phyloP scores from a whole-genome alignment of 2,797 vertebrate genomes.

The Eospalax fontanierii region DNA sequence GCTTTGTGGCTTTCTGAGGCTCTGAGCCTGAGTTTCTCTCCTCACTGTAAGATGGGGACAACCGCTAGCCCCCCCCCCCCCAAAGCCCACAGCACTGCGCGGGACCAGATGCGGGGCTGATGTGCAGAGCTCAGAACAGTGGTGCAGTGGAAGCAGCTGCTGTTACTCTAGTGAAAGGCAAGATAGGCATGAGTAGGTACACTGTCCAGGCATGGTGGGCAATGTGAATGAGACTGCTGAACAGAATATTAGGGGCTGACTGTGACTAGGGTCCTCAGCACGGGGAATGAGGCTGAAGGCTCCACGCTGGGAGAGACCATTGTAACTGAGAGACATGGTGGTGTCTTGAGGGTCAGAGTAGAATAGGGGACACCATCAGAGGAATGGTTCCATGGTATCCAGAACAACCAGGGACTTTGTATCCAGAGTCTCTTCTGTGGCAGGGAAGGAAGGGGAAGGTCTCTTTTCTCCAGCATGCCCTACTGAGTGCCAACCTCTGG shows the following conservation, averaged over 20 bases:
- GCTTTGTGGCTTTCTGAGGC: not conserved
- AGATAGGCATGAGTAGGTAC: not conserved
- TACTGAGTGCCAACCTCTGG: no score
- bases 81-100: not conserved
- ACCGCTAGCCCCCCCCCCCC: not conserved
- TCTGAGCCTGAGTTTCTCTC: not conserved
- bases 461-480: not conserved
- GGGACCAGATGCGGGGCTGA: not conserved
- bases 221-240: fast-evolving
- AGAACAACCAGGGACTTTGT: not conserved
- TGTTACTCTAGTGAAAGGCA: not conserved
- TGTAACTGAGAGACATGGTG: fast-evolving
- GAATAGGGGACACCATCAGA: not conserved
- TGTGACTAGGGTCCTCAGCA: not conserved
- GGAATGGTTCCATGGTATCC: fast-evolving
- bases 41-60: not conserved
- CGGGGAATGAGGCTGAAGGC: not conserved
- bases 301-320: not conserved
- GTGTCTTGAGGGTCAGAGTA: fast-evolving
- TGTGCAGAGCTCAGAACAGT: not conserved
- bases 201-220: not conserved
- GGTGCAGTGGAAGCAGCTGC: not conserved
- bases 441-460: not conserved
- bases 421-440: no score
- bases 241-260: no score